Evolutionary conservation across 2,888 invertebrate genomes (phyloP).

Genomic region (Thymelicus sylvestris): DNA sequence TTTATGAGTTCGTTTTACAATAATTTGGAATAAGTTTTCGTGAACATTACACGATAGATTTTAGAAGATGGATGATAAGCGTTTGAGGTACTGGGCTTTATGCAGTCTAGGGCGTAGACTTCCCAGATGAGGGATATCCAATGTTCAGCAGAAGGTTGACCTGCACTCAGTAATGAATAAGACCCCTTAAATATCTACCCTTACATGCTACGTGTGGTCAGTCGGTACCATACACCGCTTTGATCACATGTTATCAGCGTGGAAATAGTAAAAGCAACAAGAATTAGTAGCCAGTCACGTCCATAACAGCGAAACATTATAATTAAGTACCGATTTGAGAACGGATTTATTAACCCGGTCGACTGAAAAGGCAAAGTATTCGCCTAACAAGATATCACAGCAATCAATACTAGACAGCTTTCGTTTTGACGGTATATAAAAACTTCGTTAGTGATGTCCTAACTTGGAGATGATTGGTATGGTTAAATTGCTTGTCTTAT

Average conservation of each 20-base stretch:
- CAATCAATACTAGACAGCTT: slow-evolving; percentile 22
- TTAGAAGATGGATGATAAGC: too few relatives aligned
- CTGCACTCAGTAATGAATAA: too few relatives aligned
- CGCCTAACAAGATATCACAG: slow-evolving; percentile 23
- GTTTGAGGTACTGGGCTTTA: too few relatives aligned
- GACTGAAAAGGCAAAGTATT: slow-evolving; percentile 19
- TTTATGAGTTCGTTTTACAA: too few relatives aligned
- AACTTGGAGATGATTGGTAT: slow-evolving; percentile 32
- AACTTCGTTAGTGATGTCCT: slow-evolving; percentile 43
- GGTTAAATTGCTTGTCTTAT: not conserved
- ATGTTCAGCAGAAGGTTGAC: too few relatives aligned
- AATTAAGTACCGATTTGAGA: slow-evolving; percentile 17
- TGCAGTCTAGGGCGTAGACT: too few relatives aligned
- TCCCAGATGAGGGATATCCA: too few relatives aligned
- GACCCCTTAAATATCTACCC: too few relatives aligned
- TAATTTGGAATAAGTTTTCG: too few relatives aligned
- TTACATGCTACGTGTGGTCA: too few relatives aligned
- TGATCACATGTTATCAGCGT: not conserved
- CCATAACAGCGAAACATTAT: slow-evolving; percentile 15
- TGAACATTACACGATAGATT: too few relatives aligned
- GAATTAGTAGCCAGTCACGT: not conserved
- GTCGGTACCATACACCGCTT: not conserved
- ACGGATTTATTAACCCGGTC: not conserved
- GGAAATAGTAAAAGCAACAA: slow-evolving; percentile 1
- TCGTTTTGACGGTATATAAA: slow-evolving; percentile 39